These are phyloP conservation scores for Anthoscopus minutus DNA, from an alignment of 2,113 vertebrate genomes.

Conservation along the genomic window DNA sequence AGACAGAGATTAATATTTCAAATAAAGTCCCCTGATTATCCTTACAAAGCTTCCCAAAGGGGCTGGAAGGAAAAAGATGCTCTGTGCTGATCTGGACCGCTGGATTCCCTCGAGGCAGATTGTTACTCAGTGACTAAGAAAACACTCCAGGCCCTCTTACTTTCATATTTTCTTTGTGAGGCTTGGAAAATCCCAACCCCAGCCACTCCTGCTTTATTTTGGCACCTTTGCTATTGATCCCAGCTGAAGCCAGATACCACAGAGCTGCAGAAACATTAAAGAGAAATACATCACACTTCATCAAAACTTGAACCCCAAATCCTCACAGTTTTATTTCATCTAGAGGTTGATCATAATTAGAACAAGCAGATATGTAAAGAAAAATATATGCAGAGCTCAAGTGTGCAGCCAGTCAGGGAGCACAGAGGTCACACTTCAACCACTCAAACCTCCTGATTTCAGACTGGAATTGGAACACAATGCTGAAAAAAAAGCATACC, in stretches of 20 bases:
- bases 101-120: constrained; percentile 1
- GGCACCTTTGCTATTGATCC: constrained; percentile 16
- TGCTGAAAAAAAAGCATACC: background rate
- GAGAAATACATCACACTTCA: background rate
- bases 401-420: background rate
- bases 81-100: background rate
- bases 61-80: background rate
- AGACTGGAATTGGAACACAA: background rate
- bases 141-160: background rate
- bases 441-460: background rate
- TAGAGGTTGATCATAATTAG: background rate
- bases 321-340: background rate
- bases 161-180: constrained; percentile 11
- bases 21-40: background rate
- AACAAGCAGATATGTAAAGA: background rate
- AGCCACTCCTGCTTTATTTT: constrained; percentile 41
- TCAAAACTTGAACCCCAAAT: background rate
- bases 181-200: background rate
- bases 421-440: background rate
- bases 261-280: background rate
- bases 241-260: background rate
- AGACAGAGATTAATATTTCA: background rate
- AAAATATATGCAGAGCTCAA: background rate
- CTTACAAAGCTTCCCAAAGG: background rate
- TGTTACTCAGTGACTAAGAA: background rate